Percentiles rank a stretch among this genome's conserved stretches.
Conservation (phyloP, 1,140 invertebrate genomes). For the Antheraea pernyi region DNA sequence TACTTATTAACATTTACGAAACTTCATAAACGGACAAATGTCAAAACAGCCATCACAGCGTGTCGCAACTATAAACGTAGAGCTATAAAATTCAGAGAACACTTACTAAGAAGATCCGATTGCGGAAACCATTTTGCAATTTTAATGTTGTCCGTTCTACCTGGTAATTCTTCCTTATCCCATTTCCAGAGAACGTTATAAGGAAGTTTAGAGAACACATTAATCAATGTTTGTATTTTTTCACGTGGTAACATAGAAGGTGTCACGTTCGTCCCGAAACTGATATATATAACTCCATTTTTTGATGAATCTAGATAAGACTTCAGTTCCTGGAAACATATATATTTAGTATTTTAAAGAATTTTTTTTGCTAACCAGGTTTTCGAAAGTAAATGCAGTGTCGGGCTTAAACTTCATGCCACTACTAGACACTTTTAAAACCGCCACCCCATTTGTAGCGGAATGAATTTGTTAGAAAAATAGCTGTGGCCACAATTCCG, state of each 20-base stretch:
- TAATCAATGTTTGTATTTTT: conserved; percentile 59
- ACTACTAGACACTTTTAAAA: no score
- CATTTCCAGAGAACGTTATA: conserved; percentile 78
- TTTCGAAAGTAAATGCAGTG: no score
- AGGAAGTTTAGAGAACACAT: conserved; percentile 63
- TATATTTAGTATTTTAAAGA: not conserved
- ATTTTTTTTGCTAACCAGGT: not conserved
- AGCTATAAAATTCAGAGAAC: not conserved
- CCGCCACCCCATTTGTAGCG: no score
- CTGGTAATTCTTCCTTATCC: conserved; percentile 49
- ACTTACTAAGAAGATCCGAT: conserved; percentile 58
- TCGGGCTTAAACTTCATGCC: no score
- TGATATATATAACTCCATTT: conserved; percentile 82
- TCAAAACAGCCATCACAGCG: no score
- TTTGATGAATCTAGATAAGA: conserved; percentile 78
- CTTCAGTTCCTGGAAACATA: conserved; percentile 69
- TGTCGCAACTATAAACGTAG: no score
- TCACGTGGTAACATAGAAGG: conserved; percentile 59
- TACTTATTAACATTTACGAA: no score
- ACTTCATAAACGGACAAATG: no score
- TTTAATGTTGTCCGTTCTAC: conserved; percentile 69
- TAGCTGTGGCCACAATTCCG: no score
- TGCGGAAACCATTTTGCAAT: conserved; percentile 79
- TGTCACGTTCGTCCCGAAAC: conserved; percentile 80
- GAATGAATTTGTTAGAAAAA: no score